Percentiles rank a stretch among this genome's conserved stretches.
phyloP scores from a whole-genome alignment of 2,797 vertebrate genomes.

The Poeciliopsis infans region DNA sequence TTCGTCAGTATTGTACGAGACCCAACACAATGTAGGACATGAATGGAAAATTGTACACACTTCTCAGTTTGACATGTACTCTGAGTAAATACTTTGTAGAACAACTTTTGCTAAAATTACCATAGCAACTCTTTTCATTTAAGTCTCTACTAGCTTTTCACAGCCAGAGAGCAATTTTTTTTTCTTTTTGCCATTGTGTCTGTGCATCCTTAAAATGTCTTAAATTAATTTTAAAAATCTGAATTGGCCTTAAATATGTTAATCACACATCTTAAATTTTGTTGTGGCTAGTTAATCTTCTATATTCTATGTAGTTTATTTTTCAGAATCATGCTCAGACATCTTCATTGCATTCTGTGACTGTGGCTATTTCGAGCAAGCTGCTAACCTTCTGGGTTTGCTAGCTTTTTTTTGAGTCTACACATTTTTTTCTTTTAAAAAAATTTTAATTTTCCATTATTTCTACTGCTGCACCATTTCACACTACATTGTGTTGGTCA shows the following conservation, averaged over 20 bases:
- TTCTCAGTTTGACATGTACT: neutral
- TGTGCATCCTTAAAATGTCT: no score
- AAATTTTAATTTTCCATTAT: neutral
- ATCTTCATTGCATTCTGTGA: no score
- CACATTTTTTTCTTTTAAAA: neutral
- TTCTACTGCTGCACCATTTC: neutral
- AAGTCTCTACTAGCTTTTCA: neutral
- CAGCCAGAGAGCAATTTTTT: neutral
- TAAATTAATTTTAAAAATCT: no score
- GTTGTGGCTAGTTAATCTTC: no score
- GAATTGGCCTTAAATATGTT: no score
- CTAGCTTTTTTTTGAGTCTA: no score
- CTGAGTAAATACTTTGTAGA: neutral
- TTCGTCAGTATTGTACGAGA: neutral
- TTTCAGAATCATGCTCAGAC: no score
- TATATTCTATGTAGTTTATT: no score
- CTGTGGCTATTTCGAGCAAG: no score
- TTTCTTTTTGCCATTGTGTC: neutral
- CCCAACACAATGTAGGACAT: neutral
- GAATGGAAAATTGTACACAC: neutral
- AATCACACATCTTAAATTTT: no score
- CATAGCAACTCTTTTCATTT: neutral
- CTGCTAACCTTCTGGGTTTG: no score
- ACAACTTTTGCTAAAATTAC: neutral
- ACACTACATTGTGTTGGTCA: neutral